Base-by-base conservation (phyloP, 2,113 vertebrate genomes). In the Siniperca knerii region DNA sequence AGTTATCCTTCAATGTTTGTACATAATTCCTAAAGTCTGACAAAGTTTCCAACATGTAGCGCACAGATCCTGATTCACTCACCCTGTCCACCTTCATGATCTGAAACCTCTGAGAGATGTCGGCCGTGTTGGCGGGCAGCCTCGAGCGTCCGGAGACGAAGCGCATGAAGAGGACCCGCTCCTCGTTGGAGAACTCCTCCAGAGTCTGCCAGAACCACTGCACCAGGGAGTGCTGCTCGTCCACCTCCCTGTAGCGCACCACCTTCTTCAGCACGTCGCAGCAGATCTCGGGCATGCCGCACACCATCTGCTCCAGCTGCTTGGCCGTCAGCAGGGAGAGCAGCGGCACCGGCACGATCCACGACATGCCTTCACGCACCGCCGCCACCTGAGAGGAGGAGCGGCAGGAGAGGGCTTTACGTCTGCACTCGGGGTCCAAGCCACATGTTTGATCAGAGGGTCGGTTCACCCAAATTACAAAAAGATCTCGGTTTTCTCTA, bases 41-140 rank as follows among this genome's bases (percentile, higher is more conserved):
- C 15, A 48, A 48, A 48, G 46, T 6, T 16, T 50, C 8, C 50
- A 33, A 23, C 48, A 23, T 23, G 48, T 2, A 42, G 70, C 21
- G 18, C 72, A 21, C 2, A 13, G 11, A n/a, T 29, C 21, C 29
- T 20, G 35, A 20, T 12, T 1, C 1, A 80, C 96, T 95, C 86
- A 96, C 96, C 92, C 96, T 74, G 90, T 97, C 96, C 79, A 97
- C 96, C 93, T 96, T 97, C 93, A 97, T 96, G 92, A 97, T 96
- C 94, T 97, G 96, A 48, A 97, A 96, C 86, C 96, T 94, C 88
- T 97, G 96, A 0, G 95, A 95, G 90, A 97, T 96, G 92, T 97
- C 96, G 13, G 96, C 96, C 0, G 96, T 96, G 93, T 97, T 96
- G 82, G 96, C 96, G 0, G 96, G 96, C 15, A 97, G 93, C 73